Conservation (phyloP, 1,140 invertebrate genomes). For the Plutomurus gul region DNA sequence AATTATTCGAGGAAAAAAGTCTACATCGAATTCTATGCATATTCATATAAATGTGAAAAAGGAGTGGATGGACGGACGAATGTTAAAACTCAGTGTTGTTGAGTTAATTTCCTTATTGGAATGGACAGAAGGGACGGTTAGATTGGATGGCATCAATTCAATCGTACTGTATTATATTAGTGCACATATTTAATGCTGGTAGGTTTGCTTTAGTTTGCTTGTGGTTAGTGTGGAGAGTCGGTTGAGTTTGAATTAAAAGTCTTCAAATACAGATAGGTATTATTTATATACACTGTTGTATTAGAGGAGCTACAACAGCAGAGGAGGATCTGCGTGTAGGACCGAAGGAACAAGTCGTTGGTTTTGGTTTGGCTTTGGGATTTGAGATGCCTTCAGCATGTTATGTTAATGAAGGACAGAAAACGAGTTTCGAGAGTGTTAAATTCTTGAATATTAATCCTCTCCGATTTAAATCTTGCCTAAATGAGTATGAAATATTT, state of each 20-base stretch:
- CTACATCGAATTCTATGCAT: background rate
- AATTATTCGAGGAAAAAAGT: background rate
- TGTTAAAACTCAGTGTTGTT: slow-evolving; percentile 11
- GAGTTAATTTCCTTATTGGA: slow-evolving; percentile 29
- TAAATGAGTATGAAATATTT: slow-evolving; percentile 54
- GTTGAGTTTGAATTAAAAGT: too few species aligned
- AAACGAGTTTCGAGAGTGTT: slow-evolving; percentile 50
- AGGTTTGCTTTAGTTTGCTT: background rate
- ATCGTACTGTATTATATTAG: background rate
- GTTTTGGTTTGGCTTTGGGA: slow-evolving; percentile 29
- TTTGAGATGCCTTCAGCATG: slow-evolving; percentile 38
- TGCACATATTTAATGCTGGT: background rate
- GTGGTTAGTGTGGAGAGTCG: too few species aligned
- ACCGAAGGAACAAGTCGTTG: too few species aligned
- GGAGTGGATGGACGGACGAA: background rate
- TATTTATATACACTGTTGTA: too few species aligned
- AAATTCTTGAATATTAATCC: slow-evolving; percentile 54
- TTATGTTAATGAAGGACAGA: slow-evolving; percentile 52
- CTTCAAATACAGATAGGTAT: too few species aligned
- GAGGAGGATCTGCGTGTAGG: too few species aligned
- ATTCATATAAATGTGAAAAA: background rate
- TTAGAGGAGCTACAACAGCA: too few species aligned
- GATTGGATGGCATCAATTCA: slow-evolving; percentile 13
- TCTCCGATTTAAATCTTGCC: slow-evolving; percentile 51
- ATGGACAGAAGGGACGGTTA: slow-evolving; percentile 17